Conservation (phyloP, 2,113 vertebrate species). For the Penelope pileata region DNA sequence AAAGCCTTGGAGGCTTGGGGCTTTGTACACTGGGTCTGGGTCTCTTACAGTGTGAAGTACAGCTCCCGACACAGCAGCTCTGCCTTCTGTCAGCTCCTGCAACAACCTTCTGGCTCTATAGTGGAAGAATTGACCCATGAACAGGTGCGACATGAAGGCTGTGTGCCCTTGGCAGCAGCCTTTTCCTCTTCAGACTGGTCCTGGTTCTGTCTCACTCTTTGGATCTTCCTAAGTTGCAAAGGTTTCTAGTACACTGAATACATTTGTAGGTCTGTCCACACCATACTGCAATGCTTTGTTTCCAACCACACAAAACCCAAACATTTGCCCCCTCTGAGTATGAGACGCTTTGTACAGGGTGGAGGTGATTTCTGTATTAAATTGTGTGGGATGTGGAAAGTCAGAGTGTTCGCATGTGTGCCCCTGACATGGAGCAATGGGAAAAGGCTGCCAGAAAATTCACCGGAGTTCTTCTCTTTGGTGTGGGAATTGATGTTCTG, state of each 20-base stretch:
- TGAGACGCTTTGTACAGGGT: accelerated
- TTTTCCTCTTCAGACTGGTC: accelerated
- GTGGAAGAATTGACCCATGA: accelerated
- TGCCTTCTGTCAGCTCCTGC: background rate
- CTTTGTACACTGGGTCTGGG: accelerated
- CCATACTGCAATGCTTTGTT: background rate
- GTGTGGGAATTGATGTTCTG: background rate
- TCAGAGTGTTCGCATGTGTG: accelerated
- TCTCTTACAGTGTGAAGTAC: background rate
- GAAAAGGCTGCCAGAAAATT: background rate
- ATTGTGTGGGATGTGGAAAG: background rate
- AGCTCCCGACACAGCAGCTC: background rate
- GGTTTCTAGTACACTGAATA: background rate
- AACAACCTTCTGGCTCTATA: background rate
- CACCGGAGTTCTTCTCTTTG: accelerated
- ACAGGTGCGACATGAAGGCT: background rate
- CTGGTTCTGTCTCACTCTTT: background rate
- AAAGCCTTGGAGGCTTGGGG: accelerated
- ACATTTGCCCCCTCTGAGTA: accelerated
- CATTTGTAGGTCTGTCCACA: background rate
- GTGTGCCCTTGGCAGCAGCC: background rate
- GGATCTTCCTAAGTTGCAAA: background rate
- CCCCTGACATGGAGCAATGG: background rate
- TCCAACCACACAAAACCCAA: background rate
- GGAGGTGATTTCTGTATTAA: background rate